A percentile compares a stretch with the other conserved stretches of the same genome.
Conservation (phyloP, 2,113 vertebrate species). For the Actinemys pallida region DNA sequence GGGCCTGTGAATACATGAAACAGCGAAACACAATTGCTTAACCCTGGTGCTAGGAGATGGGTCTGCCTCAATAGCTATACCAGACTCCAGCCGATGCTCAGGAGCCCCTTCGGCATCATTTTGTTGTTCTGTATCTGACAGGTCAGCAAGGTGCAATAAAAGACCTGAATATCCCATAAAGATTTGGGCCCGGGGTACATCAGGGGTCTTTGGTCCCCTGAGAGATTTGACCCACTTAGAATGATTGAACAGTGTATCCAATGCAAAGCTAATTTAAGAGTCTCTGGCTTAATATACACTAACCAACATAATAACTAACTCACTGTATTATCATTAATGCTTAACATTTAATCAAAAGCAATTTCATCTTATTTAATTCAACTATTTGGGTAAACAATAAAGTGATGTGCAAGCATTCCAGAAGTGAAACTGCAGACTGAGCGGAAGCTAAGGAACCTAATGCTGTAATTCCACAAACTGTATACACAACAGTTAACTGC, state of each 20-base stretch:
- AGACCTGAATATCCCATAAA: not conserved
- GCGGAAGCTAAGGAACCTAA: not conserved
- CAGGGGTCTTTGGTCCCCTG: not conserved
- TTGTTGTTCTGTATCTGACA: not conserved
- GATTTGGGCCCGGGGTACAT: not conserved
- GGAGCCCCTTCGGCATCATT: not conserved
- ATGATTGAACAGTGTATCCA: not conserved
- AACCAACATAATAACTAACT: not conserved
- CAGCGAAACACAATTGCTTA: not conserved
- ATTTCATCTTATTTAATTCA: not conserved
- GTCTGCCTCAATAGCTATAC: not conserved
- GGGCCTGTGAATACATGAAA: not conserved
- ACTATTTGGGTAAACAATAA: not conserved
- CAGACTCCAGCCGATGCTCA: not conserved
- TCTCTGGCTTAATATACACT: not conserved
- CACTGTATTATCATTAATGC: not conserved
- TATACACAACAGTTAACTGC: not conserved
- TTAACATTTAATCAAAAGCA: constrained; percentile 19
- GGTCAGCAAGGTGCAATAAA: not conserved
- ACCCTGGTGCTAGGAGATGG: fast-evolving
- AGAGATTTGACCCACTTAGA: not conserved
- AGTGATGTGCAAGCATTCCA: not conserved
- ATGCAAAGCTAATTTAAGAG: not conserved
- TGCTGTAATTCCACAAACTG: not conserved
- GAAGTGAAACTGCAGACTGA: not conserved